Evolutionary conservation across 1,140 invertebrate genomes (phyloP).

Genomic region (Pseudomyrmex gracilis): DNA sequence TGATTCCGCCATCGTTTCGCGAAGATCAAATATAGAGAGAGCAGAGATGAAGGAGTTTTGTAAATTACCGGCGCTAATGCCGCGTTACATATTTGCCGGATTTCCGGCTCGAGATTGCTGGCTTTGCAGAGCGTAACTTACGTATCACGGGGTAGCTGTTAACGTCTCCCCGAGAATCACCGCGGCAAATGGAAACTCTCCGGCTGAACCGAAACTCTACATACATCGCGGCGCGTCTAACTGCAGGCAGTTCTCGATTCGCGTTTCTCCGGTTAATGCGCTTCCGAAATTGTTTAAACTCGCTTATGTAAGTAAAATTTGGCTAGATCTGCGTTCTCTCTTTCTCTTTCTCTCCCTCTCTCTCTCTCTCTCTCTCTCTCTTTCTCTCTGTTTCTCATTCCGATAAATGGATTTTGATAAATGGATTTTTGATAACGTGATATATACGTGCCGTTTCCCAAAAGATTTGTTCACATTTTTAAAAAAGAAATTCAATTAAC

Average conservation of each 20-base stretch:
- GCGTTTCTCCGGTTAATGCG: slow-evolving; percentile 8
- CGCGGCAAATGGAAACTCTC: slow-evolving; percentile 42
- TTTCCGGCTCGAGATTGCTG: slow-evolving; percentile 51
- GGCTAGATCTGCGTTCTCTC: not conserved
- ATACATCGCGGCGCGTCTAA: slow-evolving; percentile 8
- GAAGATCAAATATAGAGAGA: slow-evolving; percentile 2
- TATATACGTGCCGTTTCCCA: not conserved
- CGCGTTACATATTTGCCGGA: slow-evolving; percentile 53
- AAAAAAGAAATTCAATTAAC: not conserved
- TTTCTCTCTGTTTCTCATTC: too few relatives aligned
- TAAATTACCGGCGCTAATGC: slow-evolving; percentile 47
- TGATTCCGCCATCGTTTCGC: slow-evolving; percentile 2
- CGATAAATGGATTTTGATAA: slow-evolving; percentile 25
- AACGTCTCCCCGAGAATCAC: slow-evolving; percentile 29
- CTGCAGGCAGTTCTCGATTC: slow-evolving; percentile 28
- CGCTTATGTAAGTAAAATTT: slow-evolving; percentile 49
- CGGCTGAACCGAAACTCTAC: slow-evolving; percentile 31
- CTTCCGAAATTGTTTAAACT: slow-evolving; percentile 52
- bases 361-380: too few relatives aligned
- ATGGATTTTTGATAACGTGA: slow-evolving; percentile 16
- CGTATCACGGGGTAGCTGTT: slow-evolving; percentile 42
- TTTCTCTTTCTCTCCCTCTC: too few relatives aligned
- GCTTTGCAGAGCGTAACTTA: slow-evolving; percentile 56
- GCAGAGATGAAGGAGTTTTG: slow-evolving; percentile 41
- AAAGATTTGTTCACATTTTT: not conserved